Evolutionary conservation across 2,888 invertebrate species (phyloP), one percentile per base, ranked within the genome.

Genomic region (Bellardia bayeri): DNA sequence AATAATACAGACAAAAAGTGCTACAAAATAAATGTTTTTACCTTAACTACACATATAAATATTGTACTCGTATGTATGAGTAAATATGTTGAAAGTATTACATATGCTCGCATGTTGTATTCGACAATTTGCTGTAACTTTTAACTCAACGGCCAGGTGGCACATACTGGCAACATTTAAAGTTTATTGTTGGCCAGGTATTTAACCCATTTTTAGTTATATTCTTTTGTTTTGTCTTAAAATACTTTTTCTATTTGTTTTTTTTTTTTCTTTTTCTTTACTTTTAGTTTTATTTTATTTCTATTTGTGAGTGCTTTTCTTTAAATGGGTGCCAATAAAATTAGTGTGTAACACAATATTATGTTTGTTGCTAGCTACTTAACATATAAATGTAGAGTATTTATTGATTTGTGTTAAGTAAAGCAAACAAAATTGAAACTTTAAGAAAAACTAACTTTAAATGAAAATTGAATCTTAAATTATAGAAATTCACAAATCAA

Each of bases 171-270:
- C 37, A 69, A 69, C 16, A 58, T 68, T 64, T 54, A 56, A 78
- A 56, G 56, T 66, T 68, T 79, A 58, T 79, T 45, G 58, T 16
- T 79, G 69, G 58, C 49, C 58, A 69, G 69, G 16, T 42, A 79
- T 69, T 79, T 79, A 79, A 79, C 79, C 79, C 37, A 79, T 79
- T 79, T 79, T 58, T 49, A 37, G n/a, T 78, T 49, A 64, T 58
- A 49, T 56, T 61, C 30, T 16, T 58, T 30, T 6, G 30, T n/a
- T 9, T 33, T 9, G 56, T 68, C 2, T 56, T 23, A 68, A 68
- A 68, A 61, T 30, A 30, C 23, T 66, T 54, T 37, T 71, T 40
- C 23, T 37, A 56, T 42, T 54, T 13, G 37, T 45, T 49, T 23
- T 23, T 23, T 23, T 23, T 23, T 23, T 23, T 23, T 23, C 23